phyloP scores from a whole-genome alignment of 2,113 vertebrate genomes.

The Thunnus thynnus region DNA sequence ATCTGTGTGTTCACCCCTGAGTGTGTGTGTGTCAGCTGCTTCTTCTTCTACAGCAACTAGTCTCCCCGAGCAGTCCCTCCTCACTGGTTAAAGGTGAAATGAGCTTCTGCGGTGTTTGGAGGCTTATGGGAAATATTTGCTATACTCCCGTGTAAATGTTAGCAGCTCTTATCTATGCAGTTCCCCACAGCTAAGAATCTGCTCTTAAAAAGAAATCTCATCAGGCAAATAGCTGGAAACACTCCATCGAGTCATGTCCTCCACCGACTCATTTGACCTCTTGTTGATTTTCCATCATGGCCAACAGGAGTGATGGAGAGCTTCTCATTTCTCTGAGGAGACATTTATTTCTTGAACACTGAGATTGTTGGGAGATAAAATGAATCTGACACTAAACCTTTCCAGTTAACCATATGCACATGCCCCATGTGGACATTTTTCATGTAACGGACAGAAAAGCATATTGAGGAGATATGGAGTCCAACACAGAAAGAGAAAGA shows the following conservation, averaged over 20 bases:
- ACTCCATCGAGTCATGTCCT: constrained; percentile 13
- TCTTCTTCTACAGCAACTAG: neutral
- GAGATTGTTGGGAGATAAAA: neutral
- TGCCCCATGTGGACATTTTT: neutral
- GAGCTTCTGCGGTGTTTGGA: neutral
- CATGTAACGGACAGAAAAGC: neutral
- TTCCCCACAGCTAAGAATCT: neutral
- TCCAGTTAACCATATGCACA: constrained; percentile 1
- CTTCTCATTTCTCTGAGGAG: neutral
- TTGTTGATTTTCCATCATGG: constrained; percentile 51
- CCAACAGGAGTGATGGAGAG: constrained; percentile 33
- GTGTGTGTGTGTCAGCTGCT: neutral
- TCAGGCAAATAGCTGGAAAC: constrained; percentile 27
- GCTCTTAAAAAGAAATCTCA: constrained; percentile 4
- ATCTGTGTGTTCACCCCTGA: neutral
- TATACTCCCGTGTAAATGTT: neutral
- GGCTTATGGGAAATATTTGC: constrained; percentile 5
- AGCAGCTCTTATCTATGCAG: constrained; percentile 10
- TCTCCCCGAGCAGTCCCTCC: neutral
- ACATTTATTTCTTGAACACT: neutral
- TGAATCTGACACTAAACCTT: constrained; percentile 22
- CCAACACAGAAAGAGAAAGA: neutral
- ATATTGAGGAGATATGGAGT: neutral
- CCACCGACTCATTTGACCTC: constrained; percentile 28
- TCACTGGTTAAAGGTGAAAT: neutral